Evolutionary conservation across 2,113 vertebrate species (phyloP).

Genomic region (Gymnorhina tibicen): DNA sequence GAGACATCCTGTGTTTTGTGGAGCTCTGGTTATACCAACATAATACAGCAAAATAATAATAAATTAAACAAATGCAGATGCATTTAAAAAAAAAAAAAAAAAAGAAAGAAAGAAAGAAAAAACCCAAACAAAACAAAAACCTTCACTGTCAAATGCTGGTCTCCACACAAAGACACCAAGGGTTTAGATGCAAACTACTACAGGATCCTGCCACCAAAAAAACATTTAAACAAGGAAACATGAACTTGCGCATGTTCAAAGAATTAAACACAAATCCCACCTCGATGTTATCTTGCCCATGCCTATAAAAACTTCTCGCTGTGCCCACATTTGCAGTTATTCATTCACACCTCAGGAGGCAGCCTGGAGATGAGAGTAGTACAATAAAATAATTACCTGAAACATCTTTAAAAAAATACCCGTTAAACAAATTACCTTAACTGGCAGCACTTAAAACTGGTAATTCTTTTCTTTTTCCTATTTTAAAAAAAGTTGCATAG

Average conservation of each 20-base stretch:
- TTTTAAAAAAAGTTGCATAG: conserved; percentile 76
- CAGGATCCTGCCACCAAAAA: conserved; percentile 50
- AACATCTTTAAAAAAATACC: conserved; percentile 75
- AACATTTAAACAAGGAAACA: conserved; percentile 43
- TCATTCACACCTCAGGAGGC: conserved; percentile 58
- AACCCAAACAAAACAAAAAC: neutral
- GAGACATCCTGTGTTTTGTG: conserved; percentile 36
- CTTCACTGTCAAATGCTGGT: conserved; percentile 59
- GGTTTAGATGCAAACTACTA: conserved; percentile 61
- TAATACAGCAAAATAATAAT: conserved; percentile 63
- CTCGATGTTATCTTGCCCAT: conserved; percentile 35
- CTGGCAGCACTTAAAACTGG: conserved; percentile 70
- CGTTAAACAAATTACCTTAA: conserved; percentile 76
- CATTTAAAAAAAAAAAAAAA: neutral
- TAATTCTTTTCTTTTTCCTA: conserved; percentile 40
- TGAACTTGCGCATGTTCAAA: neutral
- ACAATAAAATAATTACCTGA: conserved; percentile 74
- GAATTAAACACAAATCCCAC: conserved; percentile 58
- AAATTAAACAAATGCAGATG: conserved; percentile 71
- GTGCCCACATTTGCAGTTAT: conserved; percentile 48
- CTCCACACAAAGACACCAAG: conserved; percentile 53
- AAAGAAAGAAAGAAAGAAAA: neutral
- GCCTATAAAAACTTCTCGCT: neutral
- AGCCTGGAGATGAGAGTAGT: conserved; percentile 70
- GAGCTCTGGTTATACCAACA: conserved; percentile 39